phyloP scores from a whole-genome alignment of 2,797 vertebrate species.

The Rhinoraja longicauda region DNA sequence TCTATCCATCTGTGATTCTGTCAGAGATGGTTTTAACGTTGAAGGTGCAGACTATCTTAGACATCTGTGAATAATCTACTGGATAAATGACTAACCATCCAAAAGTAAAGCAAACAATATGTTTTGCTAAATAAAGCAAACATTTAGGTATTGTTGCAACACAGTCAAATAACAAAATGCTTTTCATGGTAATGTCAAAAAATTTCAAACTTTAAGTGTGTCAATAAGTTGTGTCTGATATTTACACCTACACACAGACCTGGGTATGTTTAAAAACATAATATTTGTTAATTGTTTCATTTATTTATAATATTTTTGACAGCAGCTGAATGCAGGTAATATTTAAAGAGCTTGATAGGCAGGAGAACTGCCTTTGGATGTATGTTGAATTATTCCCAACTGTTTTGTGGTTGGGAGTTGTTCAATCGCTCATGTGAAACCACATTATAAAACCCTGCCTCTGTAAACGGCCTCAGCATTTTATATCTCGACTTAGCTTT shows the following conservation, averaged over 20 bases:
- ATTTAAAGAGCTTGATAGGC: no score
- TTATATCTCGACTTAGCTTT: no score
- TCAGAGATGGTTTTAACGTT: not conserved
- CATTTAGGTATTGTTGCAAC: not conserved
- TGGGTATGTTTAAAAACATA: slow-evolving; percentile 30
- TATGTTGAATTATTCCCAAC: no score
- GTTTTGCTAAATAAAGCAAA: not conserved
- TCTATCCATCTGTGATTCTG: not conserved
- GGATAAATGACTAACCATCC: not conserved
- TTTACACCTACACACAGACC: slow-evolving; percentile 55
- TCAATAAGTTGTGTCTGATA: slow-evolving; percentile 41
- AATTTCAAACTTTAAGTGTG: not conserved
- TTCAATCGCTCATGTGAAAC: no score
- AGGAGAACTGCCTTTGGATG: no score
- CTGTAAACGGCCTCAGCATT: no score
- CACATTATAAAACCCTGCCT: no score
- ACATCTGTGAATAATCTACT: not conserved
- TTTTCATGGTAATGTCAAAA: not conserved
- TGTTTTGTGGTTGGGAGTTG: no score
- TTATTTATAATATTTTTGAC: slow-evolving; percentile 41
- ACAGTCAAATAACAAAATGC: not conserved
- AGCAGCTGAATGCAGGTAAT: no score
- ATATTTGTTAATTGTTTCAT: no score
- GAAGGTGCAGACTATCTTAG: not conserved
- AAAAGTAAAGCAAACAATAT: not conserved